These are phyloP conservation scores for Rhagologus leucostigma DNA, from an alignment of 2,113 vertebrate species.

Conservation along the genomic window DNA sequence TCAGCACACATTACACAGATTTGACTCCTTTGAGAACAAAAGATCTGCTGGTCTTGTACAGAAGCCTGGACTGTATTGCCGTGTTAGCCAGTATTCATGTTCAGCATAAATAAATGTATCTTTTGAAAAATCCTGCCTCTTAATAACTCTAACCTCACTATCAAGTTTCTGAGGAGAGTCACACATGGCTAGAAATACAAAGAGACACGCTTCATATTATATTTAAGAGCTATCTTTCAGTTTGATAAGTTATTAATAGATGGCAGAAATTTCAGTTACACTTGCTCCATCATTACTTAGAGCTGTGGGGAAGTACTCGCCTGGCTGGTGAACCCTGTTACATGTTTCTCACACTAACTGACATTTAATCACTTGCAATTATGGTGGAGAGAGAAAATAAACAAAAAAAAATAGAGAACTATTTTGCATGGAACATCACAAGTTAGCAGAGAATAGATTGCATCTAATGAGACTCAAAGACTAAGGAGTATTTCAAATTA, in stretches of 20 bases:
- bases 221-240: slow-evolving; percentile 1
- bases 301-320: background rate
- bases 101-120: background rate
- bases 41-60: background rate
- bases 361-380: background rate
- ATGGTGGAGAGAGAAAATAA: background rate
- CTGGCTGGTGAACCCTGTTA: background rate
- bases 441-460: background rate
- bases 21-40: background rate
- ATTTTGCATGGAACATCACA: background rate
- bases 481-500: background rate
- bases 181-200: background rate
- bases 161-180: background rate
- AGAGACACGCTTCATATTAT: background rate
- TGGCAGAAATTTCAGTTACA: background rate
- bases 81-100: background rate
- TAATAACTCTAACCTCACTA: background rate
- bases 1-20: background rate
- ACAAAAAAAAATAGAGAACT: background rate
- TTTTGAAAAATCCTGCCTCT: background rate
- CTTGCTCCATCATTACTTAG: background rate
- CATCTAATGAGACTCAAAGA: background rate
- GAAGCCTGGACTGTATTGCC: background rate
- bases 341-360: background rate
- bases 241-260: slow-evolving; percentile 15